Conservation (phyloP, 1,140 invertebrate species). For the Drosophila punjabiensis region DNA sequence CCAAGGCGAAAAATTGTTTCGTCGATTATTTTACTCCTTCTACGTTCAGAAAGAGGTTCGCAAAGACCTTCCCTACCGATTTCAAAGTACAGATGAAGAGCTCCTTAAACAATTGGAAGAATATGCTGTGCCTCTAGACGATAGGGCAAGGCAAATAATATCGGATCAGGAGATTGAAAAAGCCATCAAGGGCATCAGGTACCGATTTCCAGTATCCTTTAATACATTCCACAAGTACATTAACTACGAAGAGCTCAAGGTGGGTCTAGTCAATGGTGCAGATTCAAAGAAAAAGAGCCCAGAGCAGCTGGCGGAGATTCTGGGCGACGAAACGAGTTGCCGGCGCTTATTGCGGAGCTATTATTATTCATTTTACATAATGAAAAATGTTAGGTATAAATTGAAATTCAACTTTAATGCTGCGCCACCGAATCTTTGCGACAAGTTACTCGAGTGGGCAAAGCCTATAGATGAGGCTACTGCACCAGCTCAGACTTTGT, state of each 20-base stretch:
- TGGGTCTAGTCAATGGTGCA: constrained; percentile 4
- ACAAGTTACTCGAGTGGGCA: constrained; percentile 31
- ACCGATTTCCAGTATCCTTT: constrained; percentile 42
- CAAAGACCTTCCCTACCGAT: not conserved
- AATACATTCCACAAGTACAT: constrained; percentile 31
- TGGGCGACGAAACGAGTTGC: not conserved
- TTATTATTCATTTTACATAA: constrained; percentile 38
- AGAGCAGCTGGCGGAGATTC: not conserved
- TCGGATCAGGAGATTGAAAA: not conserved
- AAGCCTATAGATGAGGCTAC: constrained; percentile 1
- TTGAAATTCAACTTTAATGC: constrained; percentile 34
- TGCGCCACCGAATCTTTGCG: constrained; percentile 25
- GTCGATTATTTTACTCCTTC: constrained; percentile 2
- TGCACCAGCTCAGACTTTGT: not conserved
- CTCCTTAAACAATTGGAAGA: constrained; percentile 10
- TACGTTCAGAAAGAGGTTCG: constrained; percentile 9
- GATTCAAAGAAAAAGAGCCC: not conserved
- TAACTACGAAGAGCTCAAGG: constrained; percentile 30
- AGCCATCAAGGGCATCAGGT: not conserved
- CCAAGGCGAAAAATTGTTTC: not conserved
- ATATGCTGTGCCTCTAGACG: constrained; percentile 8
- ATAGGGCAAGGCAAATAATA: constrained; percentile 3
- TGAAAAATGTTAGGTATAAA: not conserved
- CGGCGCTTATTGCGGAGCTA: not conserved
- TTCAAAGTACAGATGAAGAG: not conserved